phyloP scores from a whole-genome alignment of 2,113 vertebrate species.

The Macaca nemestrina region DNA sequence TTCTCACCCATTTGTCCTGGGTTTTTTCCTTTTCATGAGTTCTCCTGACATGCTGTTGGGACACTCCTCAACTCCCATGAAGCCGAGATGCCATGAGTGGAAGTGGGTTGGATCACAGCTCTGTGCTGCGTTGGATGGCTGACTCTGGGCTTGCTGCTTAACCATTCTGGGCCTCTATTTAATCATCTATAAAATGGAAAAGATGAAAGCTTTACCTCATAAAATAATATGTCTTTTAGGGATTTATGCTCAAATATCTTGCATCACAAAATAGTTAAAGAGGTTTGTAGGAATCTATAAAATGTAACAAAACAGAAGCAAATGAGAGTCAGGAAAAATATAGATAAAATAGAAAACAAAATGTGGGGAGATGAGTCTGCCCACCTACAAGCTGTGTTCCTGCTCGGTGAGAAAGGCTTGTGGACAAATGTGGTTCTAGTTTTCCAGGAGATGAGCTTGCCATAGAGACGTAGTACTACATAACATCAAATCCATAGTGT shows the following conservation, averaged over 20 bases:
- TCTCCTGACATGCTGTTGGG: not conserved
- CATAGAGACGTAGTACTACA: not conserved
- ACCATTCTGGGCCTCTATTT: not conserved
- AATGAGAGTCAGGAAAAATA: not conserved
- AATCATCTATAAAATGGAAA: not conserved
- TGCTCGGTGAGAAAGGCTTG: not conserved
- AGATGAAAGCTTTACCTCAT: not conserved
- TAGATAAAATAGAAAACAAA: not conserved
- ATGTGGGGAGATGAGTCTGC: not conserved
- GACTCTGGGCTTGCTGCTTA: not conserved
- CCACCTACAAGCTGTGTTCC: not conserved
- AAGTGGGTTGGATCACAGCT: accelerated
- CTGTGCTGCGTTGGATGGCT: too few relatives aligned
- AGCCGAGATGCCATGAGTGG: accelerated
- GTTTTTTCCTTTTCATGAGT: not conserved
- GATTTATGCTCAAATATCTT: not conserved
- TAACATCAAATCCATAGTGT: not conserved
- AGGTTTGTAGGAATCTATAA: not conserved
- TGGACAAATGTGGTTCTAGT: not conserved
- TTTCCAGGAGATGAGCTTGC: not conserved
- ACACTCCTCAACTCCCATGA: accelerated
- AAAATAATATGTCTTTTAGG: not conserved
- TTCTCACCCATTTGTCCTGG: accelerated
- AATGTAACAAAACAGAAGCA: not conserved
- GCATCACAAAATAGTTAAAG: not conserved